phyloP scores from a whole-genome alignment of 2,113 vertebrate species.

The Pterophyllum scalare region DNA sequence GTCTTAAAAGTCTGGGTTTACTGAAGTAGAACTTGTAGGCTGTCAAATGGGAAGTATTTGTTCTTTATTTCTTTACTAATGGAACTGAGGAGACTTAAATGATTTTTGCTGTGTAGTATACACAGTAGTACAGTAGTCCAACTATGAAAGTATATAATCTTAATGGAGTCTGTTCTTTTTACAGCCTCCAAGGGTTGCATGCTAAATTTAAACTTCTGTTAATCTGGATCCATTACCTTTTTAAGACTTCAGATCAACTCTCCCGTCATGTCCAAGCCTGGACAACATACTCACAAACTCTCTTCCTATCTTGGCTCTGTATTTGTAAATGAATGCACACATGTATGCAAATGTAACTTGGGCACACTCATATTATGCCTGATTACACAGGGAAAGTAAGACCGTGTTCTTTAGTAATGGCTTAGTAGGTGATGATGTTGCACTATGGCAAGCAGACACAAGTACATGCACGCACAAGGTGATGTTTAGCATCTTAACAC shows the following conservation, averaged over 20 bases:
- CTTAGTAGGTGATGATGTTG: not conserved
- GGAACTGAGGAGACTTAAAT: not conserved
- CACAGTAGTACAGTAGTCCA: not conserved
- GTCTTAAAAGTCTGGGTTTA: not conserved
- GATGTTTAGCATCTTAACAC: not conserved
- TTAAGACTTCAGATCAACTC: conserved; percentile 26
- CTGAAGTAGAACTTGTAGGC: not conserved
- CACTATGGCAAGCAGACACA: not conserved
- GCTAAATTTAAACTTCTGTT: not conserved
- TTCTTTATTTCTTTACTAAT: not conserved
- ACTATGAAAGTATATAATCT: not conserved
- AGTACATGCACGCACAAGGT: not conserved
- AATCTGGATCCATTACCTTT: conserved; percentile 15
- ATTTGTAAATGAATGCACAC: not conserved
- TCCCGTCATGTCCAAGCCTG: conserved; percentile 36
- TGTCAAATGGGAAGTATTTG: not conserved
- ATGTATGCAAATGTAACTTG: not conserved
- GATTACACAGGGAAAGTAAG: not conserved
- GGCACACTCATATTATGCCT: not conserved
- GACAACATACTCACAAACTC: not conserved
- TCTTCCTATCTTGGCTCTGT: not conserved
- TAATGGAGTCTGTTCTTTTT: not conserved
- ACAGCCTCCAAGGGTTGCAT: not conserved
- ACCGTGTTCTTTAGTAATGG: not conserved
- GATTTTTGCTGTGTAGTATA: not conserved